Evolutionary conservation across 1,140 invertebrate species (phyloP).

Genomic region (Heliconius nattereri): DNA sequence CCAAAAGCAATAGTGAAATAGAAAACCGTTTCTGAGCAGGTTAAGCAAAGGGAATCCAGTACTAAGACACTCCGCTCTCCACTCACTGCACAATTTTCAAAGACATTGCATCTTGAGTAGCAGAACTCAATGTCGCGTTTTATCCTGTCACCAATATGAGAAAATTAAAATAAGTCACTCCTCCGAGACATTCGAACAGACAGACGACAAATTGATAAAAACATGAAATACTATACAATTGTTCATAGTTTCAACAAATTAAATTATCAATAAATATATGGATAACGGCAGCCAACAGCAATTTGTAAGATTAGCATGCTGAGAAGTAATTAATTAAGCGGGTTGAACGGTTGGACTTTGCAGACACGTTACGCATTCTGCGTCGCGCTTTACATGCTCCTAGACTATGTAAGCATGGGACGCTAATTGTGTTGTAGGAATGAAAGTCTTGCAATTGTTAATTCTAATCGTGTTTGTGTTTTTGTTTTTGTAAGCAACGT

Average conservation of each 20-base stretch:
- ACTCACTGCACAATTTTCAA: no score
- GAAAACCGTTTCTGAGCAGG: no score
- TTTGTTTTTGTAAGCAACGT: no score
- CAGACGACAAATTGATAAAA: not conserved
- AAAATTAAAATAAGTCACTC: no score
- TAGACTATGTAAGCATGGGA: conserved; percentile 15
- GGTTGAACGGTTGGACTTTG: conserved; percentile 20
- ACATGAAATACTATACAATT: not conserved
- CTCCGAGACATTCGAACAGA: no score
- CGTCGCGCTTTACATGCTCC: conserved; percentile 32
- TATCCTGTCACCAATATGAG: no score
- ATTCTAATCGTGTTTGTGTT: not conserved
- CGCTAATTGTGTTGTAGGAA: not conserved
- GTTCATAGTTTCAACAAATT: not conserved
- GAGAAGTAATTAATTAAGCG: conserved; percentile 52
- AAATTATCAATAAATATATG: not conserved
- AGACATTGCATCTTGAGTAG: no score
- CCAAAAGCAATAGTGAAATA: no score
- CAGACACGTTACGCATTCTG: conserved; percentile 50
- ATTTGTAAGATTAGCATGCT: conserved; percentile 48
- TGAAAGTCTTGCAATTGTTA: not conserved
- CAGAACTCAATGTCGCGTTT: no score
- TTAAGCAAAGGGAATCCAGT: no score
- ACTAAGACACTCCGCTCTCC: no score
- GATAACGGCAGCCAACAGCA: conserved; percentile 12